Evolutionary conservation across 2,113 vertebrate species (phyloP), one percentile per base, ranked within the genome.

Genomic region (Oostethus manadensis): DNA sequence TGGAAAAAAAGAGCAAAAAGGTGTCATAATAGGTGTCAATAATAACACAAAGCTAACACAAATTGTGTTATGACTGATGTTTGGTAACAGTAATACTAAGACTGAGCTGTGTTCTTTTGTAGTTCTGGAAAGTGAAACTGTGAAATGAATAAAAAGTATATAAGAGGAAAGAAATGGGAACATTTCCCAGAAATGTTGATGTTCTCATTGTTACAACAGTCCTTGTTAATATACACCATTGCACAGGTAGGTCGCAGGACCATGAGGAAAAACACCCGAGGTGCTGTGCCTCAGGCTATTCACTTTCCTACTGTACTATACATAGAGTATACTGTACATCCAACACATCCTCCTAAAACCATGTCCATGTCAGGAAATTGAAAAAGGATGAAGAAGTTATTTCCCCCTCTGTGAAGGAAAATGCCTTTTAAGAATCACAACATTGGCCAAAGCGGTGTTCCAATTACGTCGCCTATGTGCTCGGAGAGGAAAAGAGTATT

Each of bases 351-450:
- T 51, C 71, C 62, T 68, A 79, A 86, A 88, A 86, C 79, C 76
- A 60, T 78, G 76, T 80, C 79, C 23, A 26, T 26, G 29, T 33
- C 29, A 78, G 77, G 76, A 79, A 88, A 88, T 84, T 58, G 54
- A 83, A 84, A 85, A 86, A 85, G 76, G 75, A 87, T 85, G 78
- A 87, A 87, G 77, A 78, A 75, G 73, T 87, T 73, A 78, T 78
- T 87, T 80, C 78, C 57, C 77, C 69, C 64, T 78, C 69, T 68
- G 72, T 51, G 61, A 73, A 68, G 69, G 68, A 74, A 82, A 78
- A 79, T 74, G 71, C 73, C 75, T 77, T 86, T 86, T 82, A 81
- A 79, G 82, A 83, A 84, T 86, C 83, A 82, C 85, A 83, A 84
- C 84, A 84, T 83, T 68, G 70, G 77, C 73, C 74, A 65, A 62